Percentiles rank a stretch among this genome's conserved stretches.
Evolutionary conservation across 2,888 invertebrate species (phyloP).

Genomic region (Tanytarsus gracilentus): DNA sequence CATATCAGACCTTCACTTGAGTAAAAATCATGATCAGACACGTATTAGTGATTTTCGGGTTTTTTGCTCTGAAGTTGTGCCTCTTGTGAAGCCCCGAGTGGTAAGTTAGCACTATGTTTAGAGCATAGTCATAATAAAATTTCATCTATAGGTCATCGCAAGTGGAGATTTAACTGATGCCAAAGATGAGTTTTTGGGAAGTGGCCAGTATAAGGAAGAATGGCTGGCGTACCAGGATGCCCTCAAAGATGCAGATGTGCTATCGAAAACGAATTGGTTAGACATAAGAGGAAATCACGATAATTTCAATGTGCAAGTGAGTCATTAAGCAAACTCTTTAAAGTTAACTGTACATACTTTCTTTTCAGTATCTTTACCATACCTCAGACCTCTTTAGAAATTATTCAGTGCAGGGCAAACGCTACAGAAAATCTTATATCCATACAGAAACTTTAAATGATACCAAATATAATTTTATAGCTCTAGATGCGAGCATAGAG

Average conservation of each 20-base stretch:
- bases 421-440: conserved; percentile 63
- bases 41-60: conserved; percentile 68
- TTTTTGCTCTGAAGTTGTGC: conserved; percentile 68
- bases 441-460: conserved; percentile 49
- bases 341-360: conserved; percentile 24
- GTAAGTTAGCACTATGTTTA: not conserved
- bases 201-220: conserved; percentile 69
- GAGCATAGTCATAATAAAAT: not conserved
- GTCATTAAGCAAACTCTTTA: conserved; percentile 1
- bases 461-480: conserved; percentile 69
- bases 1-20: conserved; percentile 85
- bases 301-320: conserved; percentile 37
- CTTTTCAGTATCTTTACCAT: conserved; percentile 14
- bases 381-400: conserved; percentile 65
- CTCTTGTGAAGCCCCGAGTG: conserved; percentile 72
- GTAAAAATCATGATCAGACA: conserved; percentile 66
- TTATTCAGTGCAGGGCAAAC: conserved; percentile 68
- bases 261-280: conserved; percentile 66
- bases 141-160: conserved; percentile 41
- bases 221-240: conserved; percentile 71
- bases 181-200: conserved; percentile 66
- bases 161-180: conserved; percentile 88
- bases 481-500: conserved; percentile 75
- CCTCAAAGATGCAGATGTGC: conserved; percentile 56
- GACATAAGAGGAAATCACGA: conserved; percentile 91